Base-by-base conservation (phyloP, 2,797 vertebrate species). In the Moxostoma hubbsi region DNA sequence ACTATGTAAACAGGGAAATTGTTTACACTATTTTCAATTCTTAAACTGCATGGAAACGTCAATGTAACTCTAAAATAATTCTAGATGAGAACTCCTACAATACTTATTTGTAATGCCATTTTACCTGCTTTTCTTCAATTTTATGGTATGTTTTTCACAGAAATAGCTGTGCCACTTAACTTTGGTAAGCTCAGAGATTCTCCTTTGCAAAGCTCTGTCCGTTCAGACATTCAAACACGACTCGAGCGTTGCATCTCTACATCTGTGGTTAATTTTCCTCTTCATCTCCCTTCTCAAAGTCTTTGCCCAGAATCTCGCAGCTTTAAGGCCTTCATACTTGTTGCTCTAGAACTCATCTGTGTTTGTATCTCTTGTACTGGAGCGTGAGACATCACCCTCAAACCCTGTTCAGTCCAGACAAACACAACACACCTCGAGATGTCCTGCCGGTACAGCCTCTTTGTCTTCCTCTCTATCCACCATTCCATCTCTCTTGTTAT, bases 401-500 rank as follows among this genome's bases (percentile, higher is more conserved):
- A 71, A 47, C n/a, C 54, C 15, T 58, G 54, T 58, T 18, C 6
- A 57, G 53, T 47, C 43, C 54, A 71, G 1, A 58, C 15, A 58
- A 47, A 24, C 24, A 58, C 43, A 58, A 47, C 54, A 47, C n/a
- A 9, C 43, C 46, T 13, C 45, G 11, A 59, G 70, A 46, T 13
- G 6, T 61, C 24, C 53, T 57, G 74, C 45, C 24, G 24, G 24
- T 24, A 24, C 24, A 24, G 24, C 51, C 69, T 81, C 46, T 85
- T 67, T 73, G 49, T 83, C 77, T 84, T 16, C 10, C 47, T 85
- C 18, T 66, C 74, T 81, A 83, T 13, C n/a, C 71, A 24, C 24
- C 24, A 24, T 24, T 24, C 2, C 24, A 46, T 79, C 83, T 85
- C 78, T 88, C 80, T 82, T 71, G 71, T 86, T 58, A 64, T 15